Conservation (phyloP, 2,797 vertebrate genomes). For the Mastacembelus armatus region DNA sequence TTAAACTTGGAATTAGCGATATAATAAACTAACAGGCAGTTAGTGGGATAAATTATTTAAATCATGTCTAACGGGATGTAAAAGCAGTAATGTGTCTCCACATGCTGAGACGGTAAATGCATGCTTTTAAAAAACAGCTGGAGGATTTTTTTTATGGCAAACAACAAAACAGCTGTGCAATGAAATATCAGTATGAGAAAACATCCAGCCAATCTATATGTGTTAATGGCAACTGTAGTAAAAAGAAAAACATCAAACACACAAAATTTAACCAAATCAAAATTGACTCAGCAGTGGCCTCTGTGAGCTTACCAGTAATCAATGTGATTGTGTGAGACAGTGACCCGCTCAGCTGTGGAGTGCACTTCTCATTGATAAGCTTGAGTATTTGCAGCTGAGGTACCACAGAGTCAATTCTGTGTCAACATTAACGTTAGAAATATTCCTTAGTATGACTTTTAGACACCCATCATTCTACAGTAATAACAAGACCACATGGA, state of each 20-base stretch:
- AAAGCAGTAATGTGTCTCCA: background rate
- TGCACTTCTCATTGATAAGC: background rate
- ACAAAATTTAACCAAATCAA: background rate
- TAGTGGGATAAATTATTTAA: background rate
- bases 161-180: no score
- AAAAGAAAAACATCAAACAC: background rate
- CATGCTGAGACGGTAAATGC: background rate
- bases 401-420: background rate
- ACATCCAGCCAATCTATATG: background rate
- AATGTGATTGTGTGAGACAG: background rate
- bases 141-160: background rate
- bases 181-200: background rate
- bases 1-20: background rate
- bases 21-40: background rate
- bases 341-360: background rate
- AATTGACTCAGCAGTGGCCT: background rate
- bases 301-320: background rate
- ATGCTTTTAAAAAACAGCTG: no score
- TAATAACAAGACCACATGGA: background rate
- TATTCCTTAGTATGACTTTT: background rate
- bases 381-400: constrained; percentile 9
- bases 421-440: constrained; percentile 11
- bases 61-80: background rate
- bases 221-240: background rate
- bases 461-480: background rate